These are phyloP conservation scores for Unio delphinus DNA, from an alignment of 2,888 invertebrate genomes.

Conservation along the genomic window DNA sequence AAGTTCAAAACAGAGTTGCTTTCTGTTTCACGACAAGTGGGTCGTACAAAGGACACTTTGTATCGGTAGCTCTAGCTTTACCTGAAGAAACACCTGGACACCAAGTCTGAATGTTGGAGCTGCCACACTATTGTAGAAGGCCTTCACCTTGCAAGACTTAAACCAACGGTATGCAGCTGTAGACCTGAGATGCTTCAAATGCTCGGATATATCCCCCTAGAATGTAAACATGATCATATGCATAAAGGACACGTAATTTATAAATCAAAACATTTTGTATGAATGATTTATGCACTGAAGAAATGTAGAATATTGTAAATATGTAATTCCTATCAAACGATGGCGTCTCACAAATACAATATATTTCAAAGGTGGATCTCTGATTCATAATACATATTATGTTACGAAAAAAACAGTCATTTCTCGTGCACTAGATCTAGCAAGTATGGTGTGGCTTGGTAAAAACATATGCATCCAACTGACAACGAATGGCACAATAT, in stretches of 20 bases:
- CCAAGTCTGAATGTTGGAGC: slow-evolving; percentile 75
- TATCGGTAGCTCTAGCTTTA: slow-evolving; percentile 60
- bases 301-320: too few species aligned
- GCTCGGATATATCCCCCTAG: slow-evolving; percentile 56
- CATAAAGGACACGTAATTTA: neutral
- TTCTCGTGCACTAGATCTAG: neutral
- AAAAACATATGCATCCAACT: neutral
- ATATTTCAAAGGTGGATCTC: too few species aligned
- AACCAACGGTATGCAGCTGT: slow-evolving; percentile 81
- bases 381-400: too few species aligned
- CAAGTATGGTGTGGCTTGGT: neutral
- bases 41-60: neutral
- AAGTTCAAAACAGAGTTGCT: too few species aligned
- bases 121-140: slow-evolving; percentile 83
- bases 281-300: too few species aligned
- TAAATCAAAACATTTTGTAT: neutral
- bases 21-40: too few species aligned
- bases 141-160: slow-evolving; percentile 84
- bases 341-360: too few species aligned
- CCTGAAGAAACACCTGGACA: slow-evolving; percentile 87
- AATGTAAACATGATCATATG: neutral
- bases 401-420: too few species aligned
- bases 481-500: neutral
- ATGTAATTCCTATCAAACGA: too few species aligned
- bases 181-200: slow-evolving; percentile 43